A percentile compares a stretch with the other conserved stretches of the same genome.
These are phyloP conservation scores for Calyptommatus sinebrachiatus DNA, from an alignment of 2,113 vertebrate genomes.

Conservation along the genomic window DNA sequence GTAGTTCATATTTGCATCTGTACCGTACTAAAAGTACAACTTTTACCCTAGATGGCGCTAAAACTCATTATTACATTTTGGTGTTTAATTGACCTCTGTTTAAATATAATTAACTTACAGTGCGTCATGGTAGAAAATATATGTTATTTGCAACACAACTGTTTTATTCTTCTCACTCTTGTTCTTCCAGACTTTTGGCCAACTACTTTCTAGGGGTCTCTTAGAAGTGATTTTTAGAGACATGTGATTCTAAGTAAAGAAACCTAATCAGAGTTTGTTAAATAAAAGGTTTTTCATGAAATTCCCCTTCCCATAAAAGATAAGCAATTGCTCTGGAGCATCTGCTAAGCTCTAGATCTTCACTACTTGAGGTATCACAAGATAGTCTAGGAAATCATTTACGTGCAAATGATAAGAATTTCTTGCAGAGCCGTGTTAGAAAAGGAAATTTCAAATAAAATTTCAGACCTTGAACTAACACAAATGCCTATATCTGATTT, in stretches of 20 bases:
- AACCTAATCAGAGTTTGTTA: background rate
- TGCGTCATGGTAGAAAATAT: background rate
- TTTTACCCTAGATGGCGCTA: slow-evolving; percentile 66
- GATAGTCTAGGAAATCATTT: background rate
- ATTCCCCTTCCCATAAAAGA: background rate
- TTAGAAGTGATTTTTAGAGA: background rate
- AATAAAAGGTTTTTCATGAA: background rate
- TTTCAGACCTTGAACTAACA: background rate
- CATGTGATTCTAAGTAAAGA: background rate
- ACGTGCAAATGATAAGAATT: background rate
- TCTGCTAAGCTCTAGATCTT: background rate
- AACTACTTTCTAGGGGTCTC: background rate
- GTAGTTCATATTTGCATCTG: background rate
- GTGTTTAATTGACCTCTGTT: background rate
- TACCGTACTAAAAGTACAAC: slow-evolving; percentile 7
- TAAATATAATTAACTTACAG: background rate
- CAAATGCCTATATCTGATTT: background rate
- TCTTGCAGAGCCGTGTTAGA: background rate
- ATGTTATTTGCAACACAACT: background rate
- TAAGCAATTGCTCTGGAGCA: background rate
- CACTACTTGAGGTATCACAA: background rate
- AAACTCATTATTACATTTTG: background rate
- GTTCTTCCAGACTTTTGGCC: background rate
- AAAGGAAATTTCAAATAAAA: background rate
- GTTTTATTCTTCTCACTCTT: background rate